These are phyloP conservation scores for Zaprionus africanus DNA, from an alignment of 1,140 invertebrate species.

Conservation along the genomic window DNA sequence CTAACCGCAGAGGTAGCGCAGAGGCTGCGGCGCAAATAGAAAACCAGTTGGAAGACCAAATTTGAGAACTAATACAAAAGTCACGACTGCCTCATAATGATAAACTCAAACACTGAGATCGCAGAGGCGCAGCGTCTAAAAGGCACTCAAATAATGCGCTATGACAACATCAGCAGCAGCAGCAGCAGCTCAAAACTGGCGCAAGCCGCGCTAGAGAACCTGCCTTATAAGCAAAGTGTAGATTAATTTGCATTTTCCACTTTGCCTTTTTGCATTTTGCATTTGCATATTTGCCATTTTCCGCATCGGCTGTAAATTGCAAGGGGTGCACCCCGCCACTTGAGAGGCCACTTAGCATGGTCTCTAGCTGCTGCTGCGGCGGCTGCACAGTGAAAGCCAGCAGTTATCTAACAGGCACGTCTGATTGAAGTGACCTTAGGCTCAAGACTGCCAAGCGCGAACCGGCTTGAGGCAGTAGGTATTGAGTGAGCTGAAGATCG, in stretches of 20 bases:
- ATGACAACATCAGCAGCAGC: conserved; percentile 27
- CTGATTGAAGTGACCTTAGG: conserved; percentile 17
- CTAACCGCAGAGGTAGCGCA: conserved; percentile 9
- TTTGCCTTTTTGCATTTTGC: conserved; percentile 50
- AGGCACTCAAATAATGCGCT: conserved; percentile 28
- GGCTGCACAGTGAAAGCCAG: conserved; percentile 32
- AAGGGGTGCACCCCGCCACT: conserved; percentile 4
- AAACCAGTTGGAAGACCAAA: conserved; percentile 58
- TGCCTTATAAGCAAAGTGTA: conserved; percentile 35
- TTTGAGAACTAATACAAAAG: conserved; percentile 61
- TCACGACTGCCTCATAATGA: conserved; percentile 71
- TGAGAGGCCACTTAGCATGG: too few species aligned
- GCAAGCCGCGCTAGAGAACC: conserved; percentile 28
- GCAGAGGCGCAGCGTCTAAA: not conserved
- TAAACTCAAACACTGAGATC: conserved; percentile 57
- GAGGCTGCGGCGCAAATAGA: conserved; percentile 48
- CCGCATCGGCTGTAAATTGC: conserved; percentile 66
- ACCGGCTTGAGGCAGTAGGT: not conserved
- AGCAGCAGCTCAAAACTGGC: conserved; percentile 23
- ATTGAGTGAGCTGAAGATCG: not conserved
- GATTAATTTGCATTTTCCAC: conserved; percentile 60
- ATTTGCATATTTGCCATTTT: conserved; percentile 62
- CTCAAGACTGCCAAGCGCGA: not conserved
- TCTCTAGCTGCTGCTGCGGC: too few species aligned
- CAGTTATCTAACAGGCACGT: conserved; percentile 28